A percentile compares a stretch with the other conserved stretches of the same genome.
phyloP scores from a whole-genome alignment of 2,113 vertebrate genomes.

The Cynopterus brachyotis region DNA sequence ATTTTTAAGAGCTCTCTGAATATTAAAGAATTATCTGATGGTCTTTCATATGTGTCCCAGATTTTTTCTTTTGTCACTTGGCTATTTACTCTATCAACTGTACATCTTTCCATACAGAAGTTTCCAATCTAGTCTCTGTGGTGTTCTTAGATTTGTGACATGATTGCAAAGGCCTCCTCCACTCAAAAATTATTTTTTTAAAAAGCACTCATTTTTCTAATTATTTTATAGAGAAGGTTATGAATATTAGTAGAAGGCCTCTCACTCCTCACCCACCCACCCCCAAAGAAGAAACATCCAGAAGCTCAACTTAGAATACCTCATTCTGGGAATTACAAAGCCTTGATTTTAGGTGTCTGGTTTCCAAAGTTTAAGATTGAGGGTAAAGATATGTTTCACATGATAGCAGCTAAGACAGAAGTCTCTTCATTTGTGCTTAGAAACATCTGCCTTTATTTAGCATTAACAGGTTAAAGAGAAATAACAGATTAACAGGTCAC shows the following conservation, averaged over 20 bases:
- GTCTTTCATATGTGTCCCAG: not conserved
- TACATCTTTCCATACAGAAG: not conserved
- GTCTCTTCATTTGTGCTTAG: not conserved
- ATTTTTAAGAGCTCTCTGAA: not conserved
- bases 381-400: not conserved
- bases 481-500: not conserved
- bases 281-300: not conserved
- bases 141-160: not conserved
- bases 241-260: not conserved
- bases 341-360: not conserved
- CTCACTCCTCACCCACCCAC: not conserved
- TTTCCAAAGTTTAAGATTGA: not conserved
- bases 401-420: not conserved
- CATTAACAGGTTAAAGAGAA: not conserved
- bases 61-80: constrained; percentile 6
- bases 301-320: not conserved
- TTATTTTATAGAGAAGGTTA: not conserved
- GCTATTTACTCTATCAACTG: not conserved
- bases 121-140: not conserved
- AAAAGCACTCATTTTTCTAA: not conserved
- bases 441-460: constrained; percentile 5
- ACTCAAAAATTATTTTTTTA: not conserved
- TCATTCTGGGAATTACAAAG: not conserved
- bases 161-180: not conserved
- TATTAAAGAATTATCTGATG: not conserved